Conservation (phyloP, 2,888 invertebrate species). For the Polyploca ridens region DNA sequence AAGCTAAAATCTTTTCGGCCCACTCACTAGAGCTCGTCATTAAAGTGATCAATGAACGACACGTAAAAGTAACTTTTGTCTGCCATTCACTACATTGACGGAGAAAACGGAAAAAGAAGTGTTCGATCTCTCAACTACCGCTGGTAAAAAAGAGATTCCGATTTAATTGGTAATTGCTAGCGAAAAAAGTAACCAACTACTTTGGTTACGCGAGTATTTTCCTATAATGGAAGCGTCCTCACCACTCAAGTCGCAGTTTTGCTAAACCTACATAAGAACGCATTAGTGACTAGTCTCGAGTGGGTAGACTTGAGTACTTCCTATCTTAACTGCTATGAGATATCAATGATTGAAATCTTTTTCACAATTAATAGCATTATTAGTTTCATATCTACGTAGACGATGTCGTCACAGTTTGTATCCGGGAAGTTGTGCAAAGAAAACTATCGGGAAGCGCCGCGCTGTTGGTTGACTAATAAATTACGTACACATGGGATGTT, state of each 20-base stretch:
- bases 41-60: conserved; percentile 8
- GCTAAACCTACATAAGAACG: neutral
- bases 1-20: conserved; percentile 1
- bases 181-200: conserved; percentile 37
- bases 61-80: neutral
- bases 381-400: neutral
- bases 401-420: conserved; percentile 6
- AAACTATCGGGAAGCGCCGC: conserved; percentile 1
- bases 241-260: neutral
- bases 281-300: neutral
- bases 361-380: neutral
- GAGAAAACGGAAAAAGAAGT: conserved; percentile 10
- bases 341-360: neutral
- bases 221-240: conserved; percentile 24
- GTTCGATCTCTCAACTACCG: conserved; percentile 10
- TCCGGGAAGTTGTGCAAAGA: conserved; percentile 9
- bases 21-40: neutral
- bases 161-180: conserved; percentile 41
- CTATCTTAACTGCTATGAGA: neutral
- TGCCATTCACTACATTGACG: conserved; percentile 7
- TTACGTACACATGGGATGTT: neutral
- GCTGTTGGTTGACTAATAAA: neutral
- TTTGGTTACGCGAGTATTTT: conserved; percentile 25
- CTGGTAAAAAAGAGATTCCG: conserved; percentile 30
- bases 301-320: neutral